phyloP scores from a whole-genome alignment of 1,140 invertebrate species.

The Liolophura sinensis region DNA sequence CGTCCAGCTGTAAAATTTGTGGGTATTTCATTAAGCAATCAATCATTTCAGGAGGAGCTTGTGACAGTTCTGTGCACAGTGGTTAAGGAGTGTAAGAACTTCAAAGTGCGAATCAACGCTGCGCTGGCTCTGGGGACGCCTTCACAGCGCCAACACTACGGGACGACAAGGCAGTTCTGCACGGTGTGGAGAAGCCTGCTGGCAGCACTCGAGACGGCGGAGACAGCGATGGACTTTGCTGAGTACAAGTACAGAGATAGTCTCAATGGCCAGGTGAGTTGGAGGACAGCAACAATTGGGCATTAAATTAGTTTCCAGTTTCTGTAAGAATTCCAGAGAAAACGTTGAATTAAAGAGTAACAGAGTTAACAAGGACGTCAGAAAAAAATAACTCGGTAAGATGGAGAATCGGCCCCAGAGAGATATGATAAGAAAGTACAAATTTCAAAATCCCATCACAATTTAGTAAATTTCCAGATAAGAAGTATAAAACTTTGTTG shows the following conservation, averaged over 20 bases:
- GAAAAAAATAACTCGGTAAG: no score
- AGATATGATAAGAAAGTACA: no score
- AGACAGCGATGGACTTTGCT: slow-evolving; percentile 69
- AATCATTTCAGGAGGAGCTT: slow-evolving; percentile 58
- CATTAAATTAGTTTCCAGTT: no score
- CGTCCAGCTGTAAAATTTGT: no score
- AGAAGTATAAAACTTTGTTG: no score
- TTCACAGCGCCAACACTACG: slow-evolving; percentile 65
- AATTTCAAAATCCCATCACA: no score
- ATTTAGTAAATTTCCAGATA: no score
- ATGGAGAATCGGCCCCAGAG: no score
- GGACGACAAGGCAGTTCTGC: slow-evolving; percentile 60
- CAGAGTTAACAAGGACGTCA: no score
- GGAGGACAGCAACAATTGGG: no score
- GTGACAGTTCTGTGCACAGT: slow-evolving; percentile 61
- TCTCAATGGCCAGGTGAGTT: slow-evolving; percentile 67
- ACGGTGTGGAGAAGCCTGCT: slow-evolving; percentile 72
- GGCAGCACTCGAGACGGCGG: slow-evolving; percentile 72
- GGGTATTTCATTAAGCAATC: neutral
- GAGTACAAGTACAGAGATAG: slow-evolving; percentile 81
- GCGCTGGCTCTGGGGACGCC: slow-evolving; percentile 73
- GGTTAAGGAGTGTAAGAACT: slow-evolving; percentile 66
- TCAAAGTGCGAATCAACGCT: slow-evolving; percentile 81
- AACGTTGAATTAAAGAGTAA: no score
- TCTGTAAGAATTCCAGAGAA: no score